Conservation (phyloP, 1,140 invertebrate species). For the Chymomyza costata region DNA sequence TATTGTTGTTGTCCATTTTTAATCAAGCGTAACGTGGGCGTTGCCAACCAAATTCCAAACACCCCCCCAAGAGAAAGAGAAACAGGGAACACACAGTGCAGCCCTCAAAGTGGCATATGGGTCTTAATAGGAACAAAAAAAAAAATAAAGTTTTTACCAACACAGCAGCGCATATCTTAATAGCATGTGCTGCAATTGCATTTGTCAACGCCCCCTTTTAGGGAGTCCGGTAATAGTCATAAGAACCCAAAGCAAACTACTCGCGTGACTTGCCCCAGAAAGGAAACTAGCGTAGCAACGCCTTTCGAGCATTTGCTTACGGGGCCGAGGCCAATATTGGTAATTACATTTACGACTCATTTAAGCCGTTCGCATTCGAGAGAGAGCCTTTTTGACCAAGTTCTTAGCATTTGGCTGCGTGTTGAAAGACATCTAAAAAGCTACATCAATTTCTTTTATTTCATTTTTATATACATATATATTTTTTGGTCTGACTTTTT, state of each 20-base stretch:
- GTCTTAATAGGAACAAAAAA: too few species aligned
- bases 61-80: conserved; percentile 6
- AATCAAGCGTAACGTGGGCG: conserved; percentile 46
- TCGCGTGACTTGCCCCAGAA: conserved; percentile 47
- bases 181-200: conserved; percentile 54
- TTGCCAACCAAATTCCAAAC: conserved; percentile 32
- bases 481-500: too few species aligned
- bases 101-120: too few species aligned
- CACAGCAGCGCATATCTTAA: too few species aligned
- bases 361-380: conserved; percentile 6
- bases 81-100: conserved; percentile 12
- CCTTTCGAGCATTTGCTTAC: conserved; percentile 51
- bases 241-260: too few species aligned
- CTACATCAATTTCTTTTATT: conserved; percentile 40
- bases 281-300: conserved; percentile 34
- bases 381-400: neutral
- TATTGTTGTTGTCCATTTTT: conserved; percentile 41
- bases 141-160: too few species aligned
- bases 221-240: too few species aligned
- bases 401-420: conserved; percentile 18
- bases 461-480: too few species aligned
- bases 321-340: conserved; percentile 41
- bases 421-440: conserved; percentile 20
- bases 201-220: conserved; percentile 60
- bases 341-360: conserved; percentile 54